Base-by-base conservation (phyloP, 2,113 vertebrate genomes). In the Cottus gobio region DNA sequence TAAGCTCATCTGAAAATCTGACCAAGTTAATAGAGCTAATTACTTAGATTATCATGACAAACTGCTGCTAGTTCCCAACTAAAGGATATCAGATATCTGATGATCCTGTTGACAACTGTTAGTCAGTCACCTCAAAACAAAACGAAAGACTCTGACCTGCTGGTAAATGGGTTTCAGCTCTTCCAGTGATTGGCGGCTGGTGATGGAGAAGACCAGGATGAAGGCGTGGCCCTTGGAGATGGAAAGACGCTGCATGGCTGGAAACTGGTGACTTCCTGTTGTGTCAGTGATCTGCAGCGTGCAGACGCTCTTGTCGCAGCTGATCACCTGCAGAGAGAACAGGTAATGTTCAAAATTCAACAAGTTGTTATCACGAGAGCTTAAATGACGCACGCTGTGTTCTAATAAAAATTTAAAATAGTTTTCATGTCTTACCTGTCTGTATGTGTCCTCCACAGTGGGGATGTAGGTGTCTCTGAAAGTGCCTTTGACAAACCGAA, bases 171-270 rank as follows among this genome's bases (percentile, higher is more conserved):
- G 97, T 73, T 95, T 95, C 83, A 98, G 94, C 94, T 98, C 97
- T 92, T 98, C 97, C 90, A 98, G 93, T 0, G 97, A 97, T 80
- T 98, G 97, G 80, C 94, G 95, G 94, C 96, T 97, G 91, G 97
- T 98, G 93, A 98, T 93, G 0, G 97, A 97, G 94, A 96, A 98
- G 78, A 98, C 97, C 84, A 98, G 92, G 90, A 98, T 96, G 94
- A 98, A 98, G 89, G 97, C 97, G 3, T 98, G 97, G 76, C 97
- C 97, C 90, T 97, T 98, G 91, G 97, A 98, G 94, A 98, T 98
- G 91, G 97, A 97, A 24, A 98, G 94, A 1, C 97, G 95, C 94
- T 98, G 97, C 97, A 98, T 97, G 93, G 97, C 97, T 0, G 97
- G 97, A 92, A 98, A 98, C 95, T 98, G 97, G 91, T 98, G 97